Base-by-base conservation (phyloP, 1,140 invertebrate species). In the Cardiocondyla obscurior region DNA sequence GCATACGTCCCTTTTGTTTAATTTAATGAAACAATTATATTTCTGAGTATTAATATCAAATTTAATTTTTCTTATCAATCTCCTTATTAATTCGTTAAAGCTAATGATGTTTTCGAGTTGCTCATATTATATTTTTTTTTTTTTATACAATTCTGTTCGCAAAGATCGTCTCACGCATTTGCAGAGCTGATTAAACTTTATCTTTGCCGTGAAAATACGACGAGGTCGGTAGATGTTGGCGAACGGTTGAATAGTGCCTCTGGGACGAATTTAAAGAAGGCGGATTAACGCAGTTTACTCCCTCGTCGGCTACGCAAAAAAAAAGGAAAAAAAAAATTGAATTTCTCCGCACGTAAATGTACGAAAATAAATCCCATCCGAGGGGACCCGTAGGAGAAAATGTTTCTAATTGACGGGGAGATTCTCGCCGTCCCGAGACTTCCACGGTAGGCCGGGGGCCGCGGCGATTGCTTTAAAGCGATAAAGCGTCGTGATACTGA, bases 401-500 rank as follows among this genome's bases (percentile, higher is more conserved):
- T 22, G n/a, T 39, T 39, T 14, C 8, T 39, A 60, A 60, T n/a
- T 62, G 30, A 42, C 30, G 10, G 19, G 25, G 12, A n/a, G 8
- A 16, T 36, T 72, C n/a, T 3, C 3, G 33, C 46, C 62, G 19
- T 14, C 19, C 12, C 51, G 28, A 25, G 19, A 16, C 2, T 36
- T 42, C 8, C n/a, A n/a, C n/a, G n/a, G n/a, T n/a, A n/a, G n/a
- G n/a, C n/a, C n/a, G n/a, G 25, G 1, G 22, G 14, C 33, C 25
- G 39, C n/a, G 7, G 65, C n/a, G 36, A 65, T 60, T 22, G n/a
- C 14, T 8, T 25, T 5, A 19, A 19, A 28, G 14, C n/a, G 8
- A 39, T n/a, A 57, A 28, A 16, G 7, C 25, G 22, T 55, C 6
- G 22, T 67, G 25, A 81, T 89, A 91, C 93, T 86, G 89, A 94